A percentile compares a stretch with the other conserved stretches of the same genome.
Conservation (phyloP, 2,888 invertebrate species). For the Thymelicus acteon region DNA sequence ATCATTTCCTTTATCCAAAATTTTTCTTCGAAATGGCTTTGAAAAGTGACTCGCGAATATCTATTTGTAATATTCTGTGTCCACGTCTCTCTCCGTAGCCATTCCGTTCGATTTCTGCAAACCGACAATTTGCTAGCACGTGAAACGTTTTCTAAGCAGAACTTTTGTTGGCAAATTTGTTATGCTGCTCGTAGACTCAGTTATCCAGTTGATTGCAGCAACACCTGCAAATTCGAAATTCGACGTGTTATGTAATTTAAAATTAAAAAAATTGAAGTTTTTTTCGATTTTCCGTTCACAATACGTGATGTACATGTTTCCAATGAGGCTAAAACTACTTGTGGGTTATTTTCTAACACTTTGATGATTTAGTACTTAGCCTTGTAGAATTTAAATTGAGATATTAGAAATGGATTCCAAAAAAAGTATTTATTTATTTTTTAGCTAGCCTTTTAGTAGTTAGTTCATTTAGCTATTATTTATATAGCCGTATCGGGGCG, state of each 20-base stretch:
- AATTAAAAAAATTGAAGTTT: background rate
- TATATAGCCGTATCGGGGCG: no score
- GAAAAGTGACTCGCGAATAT: conserved; percentile 10
- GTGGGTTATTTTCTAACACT: no score
- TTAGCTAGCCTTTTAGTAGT: no score
- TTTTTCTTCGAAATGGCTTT: conserved; percentile 11
- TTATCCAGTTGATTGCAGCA: conserved; percentile 19
- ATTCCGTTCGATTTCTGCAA: conserved; percentile 26
- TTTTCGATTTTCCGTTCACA: no score
- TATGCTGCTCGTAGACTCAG: conserved; percentile 28
- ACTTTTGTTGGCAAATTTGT: conserved; percentile 27
- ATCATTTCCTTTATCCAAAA: background rate
- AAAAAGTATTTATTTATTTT: no score
- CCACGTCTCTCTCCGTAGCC: background rate
- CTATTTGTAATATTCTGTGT: conserved; percentile 19
- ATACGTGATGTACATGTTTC: no score
- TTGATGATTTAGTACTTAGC: no score
- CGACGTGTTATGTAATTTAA: background rate
- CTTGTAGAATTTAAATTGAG: no score
- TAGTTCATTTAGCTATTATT: no score
- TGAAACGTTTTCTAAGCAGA: conserved; percentile 26
- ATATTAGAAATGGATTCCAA: no score
- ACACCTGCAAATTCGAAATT: conserved; percentile 29
- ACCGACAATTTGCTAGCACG: conserved; percentile 30
- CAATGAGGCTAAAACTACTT: no score